phyloP scores from a whole-genome alignment of 1,140 invertebrate species.

The Leptinotarsa defecta region DNA sequence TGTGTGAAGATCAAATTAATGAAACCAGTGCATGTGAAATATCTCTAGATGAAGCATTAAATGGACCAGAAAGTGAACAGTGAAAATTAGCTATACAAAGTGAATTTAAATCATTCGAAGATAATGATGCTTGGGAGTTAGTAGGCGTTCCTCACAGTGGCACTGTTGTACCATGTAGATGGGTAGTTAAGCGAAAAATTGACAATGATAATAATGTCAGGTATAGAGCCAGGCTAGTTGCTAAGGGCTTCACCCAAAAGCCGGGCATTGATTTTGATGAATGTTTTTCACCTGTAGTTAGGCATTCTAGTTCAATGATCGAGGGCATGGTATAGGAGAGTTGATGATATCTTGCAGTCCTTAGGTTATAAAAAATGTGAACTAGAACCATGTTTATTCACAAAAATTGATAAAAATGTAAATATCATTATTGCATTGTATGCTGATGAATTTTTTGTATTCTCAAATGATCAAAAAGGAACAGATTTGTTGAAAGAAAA shows the following conservation, averaged over 20 bases:
- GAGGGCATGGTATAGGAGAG: too few relatives aligned
- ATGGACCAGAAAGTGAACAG: constrained; percentile 32
- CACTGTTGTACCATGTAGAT: constrained; percentile 51
- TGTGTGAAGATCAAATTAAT: too few relatives aligned
- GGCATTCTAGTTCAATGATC: too few relatives aligned
- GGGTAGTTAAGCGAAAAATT: constrained; percentile 55
- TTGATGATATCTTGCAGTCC: too few relatives aligned
- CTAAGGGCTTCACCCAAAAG: constrained; percentile 53
- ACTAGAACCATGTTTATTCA: too few relatives aligned
- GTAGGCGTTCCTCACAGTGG: constrained; percentile 37
- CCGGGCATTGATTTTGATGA: constrained; percentile 52
- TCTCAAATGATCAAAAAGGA: not conserved
- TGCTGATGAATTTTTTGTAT: not conserved
- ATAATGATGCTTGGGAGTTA: constrained; percentile 54
- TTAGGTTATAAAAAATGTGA: too few relatives aligned
- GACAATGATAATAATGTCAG: constrained; percentile 47
- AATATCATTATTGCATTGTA: not conserved
- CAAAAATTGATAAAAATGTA: too few relatives aligned
- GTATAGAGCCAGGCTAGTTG: constrained; percentile 51
- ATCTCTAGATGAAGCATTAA: constrained; percentile 19
- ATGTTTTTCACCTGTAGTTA: constrained; percentile 52
- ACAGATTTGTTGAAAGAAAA: not conserved
- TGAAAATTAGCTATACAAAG: constrained; percentile 40
- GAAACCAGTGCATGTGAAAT: too few relatives aligned
- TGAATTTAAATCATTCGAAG: constrained; percentile 44